Conservation (phyloP, 2,113 vertebrate genomes). For the Dolichotis patagonum region DNA sequence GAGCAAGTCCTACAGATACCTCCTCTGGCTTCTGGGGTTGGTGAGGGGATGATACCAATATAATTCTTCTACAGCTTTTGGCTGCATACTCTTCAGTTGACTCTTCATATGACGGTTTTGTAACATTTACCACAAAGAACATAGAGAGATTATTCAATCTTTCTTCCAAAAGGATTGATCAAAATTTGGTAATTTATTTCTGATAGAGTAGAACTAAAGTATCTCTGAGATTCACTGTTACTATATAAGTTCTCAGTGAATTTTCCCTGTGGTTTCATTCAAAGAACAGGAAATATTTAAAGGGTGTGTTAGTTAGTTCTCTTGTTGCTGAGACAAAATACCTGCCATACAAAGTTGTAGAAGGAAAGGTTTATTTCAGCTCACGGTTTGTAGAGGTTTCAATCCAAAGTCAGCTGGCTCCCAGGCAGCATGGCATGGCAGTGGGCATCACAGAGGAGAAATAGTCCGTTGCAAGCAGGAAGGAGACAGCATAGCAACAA, state of each 20-base stretch:
- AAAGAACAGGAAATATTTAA: constrained; percentile 6
- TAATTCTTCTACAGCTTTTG: not conserved
- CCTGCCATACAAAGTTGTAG: not conserved
- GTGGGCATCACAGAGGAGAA: not conserved
- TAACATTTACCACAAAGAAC: not conserved
- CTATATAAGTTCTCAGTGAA: not conserved
- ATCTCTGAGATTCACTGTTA: not conserved
- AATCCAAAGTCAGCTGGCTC: not conserved
- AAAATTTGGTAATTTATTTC: constrained; percentile 6
- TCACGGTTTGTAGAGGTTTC: not conserved
- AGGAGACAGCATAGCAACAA: not conserved
- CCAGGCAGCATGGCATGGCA: not conserved
- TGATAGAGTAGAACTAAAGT: not conserved
- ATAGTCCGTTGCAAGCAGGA: not conserved
- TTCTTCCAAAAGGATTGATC: not conserved
- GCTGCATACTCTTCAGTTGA: not conserved
- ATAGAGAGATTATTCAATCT: constrained; percentile 4
- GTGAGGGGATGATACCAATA: not conserved
- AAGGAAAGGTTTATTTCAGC: not conserved
- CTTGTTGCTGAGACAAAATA: not conserved
- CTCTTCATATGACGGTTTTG: not conserved
- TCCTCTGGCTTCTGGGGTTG: not conserved
- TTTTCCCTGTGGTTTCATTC: not conserved
- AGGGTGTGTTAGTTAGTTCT: not conserved
- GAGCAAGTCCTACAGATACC: not conserved